Evolutionary conservation across 1,140 invertebrate species (phyloP), one percentile per base, ranked within the genome.

Genomic region (Acromyrmex heyeri): DNA sequence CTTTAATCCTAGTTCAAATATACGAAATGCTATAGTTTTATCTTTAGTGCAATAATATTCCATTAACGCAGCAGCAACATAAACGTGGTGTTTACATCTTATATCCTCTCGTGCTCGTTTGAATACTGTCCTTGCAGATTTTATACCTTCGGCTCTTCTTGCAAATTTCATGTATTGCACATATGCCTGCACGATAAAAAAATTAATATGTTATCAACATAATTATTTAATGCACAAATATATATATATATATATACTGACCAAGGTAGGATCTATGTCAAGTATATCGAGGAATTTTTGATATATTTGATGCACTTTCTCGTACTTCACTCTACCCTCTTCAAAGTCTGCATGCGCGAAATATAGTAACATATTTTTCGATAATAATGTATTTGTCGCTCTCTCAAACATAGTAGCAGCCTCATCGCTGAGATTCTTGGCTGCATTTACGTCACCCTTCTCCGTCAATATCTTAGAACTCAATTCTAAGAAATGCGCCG

Each of bases 1-100:
- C 95, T 99, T 99, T 18, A 99, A 95, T 0, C 99, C 99, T 27
- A 99, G 96, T 95, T 99, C 99, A 95, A 99, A 99, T 91, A 99
- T 99, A 89, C 99, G 97, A 93, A 99, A 99, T 0, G 99, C 99
- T 77, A 99, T 98, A 94, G 99, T 99, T 95, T 99, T 99, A 95
- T 99, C 99, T 96, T 99, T 99, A 75, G 98, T 99, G 94, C 99
- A 99, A 93, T 99, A 99, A 95, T 99, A 99, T 95, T 99, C 99
- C 99, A 99, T 99, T 0, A 99, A 95, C 0, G 99, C 99, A 18
- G 99, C 99, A 1, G 99, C 98, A 3, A 99, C 98, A 93, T 98
- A 99, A 59, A 99, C 98, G 93, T 99, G 99, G 95, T 98, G 98
- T 50, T 97, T 97, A 0, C 97, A 97, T 72, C 97, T 96, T 3